Evolutionary conservation across 2,888 invertebrate species (phyloP).

Genomic region (Drosophila nr. medialis): DNA sequence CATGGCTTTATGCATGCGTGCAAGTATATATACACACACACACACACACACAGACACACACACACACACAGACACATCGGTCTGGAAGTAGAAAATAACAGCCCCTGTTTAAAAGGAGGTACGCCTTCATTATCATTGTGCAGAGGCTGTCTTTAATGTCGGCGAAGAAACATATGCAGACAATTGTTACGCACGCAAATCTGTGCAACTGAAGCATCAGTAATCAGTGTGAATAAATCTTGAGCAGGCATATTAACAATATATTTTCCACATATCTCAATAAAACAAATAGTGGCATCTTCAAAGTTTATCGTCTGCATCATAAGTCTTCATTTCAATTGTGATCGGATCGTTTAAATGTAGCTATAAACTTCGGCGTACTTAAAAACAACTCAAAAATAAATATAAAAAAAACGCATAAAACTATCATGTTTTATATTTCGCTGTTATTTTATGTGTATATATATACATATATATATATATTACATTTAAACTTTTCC

Average conservation of each 20-base stretch:
- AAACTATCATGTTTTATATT: neutral
- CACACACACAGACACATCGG: slow-evolving; percentile 7
- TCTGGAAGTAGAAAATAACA: slow-evolving; percentile 15
- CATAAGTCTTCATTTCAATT: neutral
- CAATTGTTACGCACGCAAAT: slow-evolving; percentile 17
- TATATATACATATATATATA: neutral
- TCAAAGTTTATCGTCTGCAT: neutral
- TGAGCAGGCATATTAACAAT: neutral
- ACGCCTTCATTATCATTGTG: slow-evolving; percentile 22
- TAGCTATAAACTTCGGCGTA: too few relatives aligned
- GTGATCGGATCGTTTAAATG: neutral
- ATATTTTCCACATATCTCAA: neutral
- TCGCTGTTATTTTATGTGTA: neutral
- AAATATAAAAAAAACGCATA: neutral
- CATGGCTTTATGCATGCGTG: slow-evolving; percentile 30
- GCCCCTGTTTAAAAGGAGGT: slow-evolving; percentile 4
- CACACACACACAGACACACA: neutral
- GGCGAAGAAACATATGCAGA: slow-evolving; percentile 27
- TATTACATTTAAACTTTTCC: neutral
- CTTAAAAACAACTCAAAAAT: neutral
- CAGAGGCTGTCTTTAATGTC: slow-evolving; percentile 6
- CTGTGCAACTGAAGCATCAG: neutral
- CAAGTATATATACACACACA: neutral
- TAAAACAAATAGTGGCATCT: neutral
- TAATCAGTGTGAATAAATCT: neutral